Evolutionary conservation across 2,113 vertebrate genomes (phyloP).

Genomic region (Perccottus glenii): DNA sequence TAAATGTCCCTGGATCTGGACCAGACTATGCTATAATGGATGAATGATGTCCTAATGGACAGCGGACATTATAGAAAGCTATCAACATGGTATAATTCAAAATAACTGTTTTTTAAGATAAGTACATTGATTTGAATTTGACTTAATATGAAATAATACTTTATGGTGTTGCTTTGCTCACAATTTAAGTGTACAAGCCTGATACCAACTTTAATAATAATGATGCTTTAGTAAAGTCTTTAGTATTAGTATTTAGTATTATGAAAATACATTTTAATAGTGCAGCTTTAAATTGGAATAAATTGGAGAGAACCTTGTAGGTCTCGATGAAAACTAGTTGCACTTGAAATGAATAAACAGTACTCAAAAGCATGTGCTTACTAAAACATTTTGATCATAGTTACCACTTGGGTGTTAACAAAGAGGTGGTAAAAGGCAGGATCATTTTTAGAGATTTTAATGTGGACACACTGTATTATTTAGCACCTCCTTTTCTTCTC

Average conservation of each 20-base stretch:
- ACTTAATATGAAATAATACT: no score
- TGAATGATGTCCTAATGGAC: constrained; percentile 7
- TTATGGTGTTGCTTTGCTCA: no score
- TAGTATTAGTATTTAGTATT: no score
- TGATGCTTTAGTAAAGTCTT: no score
- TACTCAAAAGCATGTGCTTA: neutral
- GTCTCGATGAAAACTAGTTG: neutral
- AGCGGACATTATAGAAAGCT: neutral
- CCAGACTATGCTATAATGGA: constrained; percentile 3
- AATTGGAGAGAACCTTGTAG: neutral
- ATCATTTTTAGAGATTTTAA: constrained; percentile 8
- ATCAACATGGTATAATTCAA: no score
- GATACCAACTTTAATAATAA: no score
- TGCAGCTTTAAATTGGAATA: neutral
- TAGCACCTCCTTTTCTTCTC: constrained; percentile 7
- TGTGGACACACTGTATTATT: constrained; percentile 5
- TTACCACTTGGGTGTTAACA: constrained; percentile 7
- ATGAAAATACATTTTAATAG: neutral
- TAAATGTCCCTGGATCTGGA: constrained; percentile 45
- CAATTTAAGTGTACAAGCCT: no score
- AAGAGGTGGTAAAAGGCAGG: neutral
- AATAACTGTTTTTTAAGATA: no score
- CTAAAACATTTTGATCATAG: constrained; percentile 9
- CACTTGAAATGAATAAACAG: neutral
- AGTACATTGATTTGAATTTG: no score